A percentile compares a stretch with the other conserved stretches of the same genome.
phyloP scores from a whole-genome alignment of 2,797 vertebrate genomes.

The Peromyscus eremicus region DNA sequence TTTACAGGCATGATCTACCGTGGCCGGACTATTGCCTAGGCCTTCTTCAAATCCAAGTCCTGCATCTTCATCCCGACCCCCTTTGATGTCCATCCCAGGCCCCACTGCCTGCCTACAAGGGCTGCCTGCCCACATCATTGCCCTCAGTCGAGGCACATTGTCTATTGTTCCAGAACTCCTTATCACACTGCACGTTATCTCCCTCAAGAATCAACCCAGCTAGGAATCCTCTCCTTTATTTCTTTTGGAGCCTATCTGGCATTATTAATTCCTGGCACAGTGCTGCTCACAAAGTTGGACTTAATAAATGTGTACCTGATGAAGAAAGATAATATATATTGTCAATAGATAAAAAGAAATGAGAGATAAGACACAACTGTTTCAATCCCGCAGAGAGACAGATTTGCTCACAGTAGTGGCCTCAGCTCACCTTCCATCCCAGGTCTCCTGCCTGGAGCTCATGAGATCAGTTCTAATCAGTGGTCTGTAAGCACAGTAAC shows the following conservation, averaged over 20 bases:
- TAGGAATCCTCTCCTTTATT: conserved; percentile 62
- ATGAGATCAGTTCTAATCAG: background rate
- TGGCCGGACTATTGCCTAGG: background rate
- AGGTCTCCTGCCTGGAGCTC: background rate
- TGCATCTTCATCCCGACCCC: background rate
- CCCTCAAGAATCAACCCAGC: conserved; percentile 34
- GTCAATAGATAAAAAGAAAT: conserved; percentile 65
- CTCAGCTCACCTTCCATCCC: background rate
- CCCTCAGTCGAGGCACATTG: background rate
- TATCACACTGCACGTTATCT: conserved; percentile 46
- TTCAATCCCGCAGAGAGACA: background rate
- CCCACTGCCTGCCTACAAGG: background rate
- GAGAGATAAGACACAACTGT: conserved; percentile 37
- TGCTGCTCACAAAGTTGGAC: conserved; percentile 13
- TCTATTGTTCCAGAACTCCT: conserved; percentile 57
- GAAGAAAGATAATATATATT: conserved; percentile 58
- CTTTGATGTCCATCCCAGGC: background rate
- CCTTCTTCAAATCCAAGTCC: background rate
- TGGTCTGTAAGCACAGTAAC: background rate
- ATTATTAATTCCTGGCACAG: conserved; percentile 76
- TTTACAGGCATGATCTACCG: background rate
- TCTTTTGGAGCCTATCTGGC: conserved; percentile 69
- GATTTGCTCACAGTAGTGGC: background rate
- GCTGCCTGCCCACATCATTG: background rate
- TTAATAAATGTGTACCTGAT: conserved; percentile 67